Base-by-base conservation (phyloP, 2,888 invertebrate genomes). In the Scaptodrosophila latifasciaeformis region DNA sequence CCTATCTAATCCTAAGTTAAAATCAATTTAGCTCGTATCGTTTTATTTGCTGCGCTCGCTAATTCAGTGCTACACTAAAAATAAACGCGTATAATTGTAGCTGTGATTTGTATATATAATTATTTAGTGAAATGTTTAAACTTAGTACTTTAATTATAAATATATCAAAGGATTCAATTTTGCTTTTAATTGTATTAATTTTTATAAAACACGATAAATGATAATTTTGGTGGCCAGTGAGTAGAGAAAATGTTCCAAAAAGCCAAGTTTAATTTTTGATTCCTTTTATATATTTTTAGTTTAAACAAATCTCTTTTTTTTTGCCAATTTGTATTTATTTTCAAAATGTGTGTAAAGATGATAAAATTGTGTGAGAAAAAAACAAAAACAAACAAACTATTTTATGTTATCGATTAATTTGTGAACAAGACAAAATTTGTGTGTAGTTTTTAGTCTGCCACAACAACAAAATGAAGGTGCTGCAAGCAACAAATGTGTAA, bases 291-390 rank as follows among this genome's bases (percentile, higher is more conserved):
- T 10, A 12, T 30, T 30, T n/a, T 12, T 30, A 30, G 10, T 30
- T 13, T 15, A 13, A 6, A 34, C 12, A 34, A 13, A 27, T 50
- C 30, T 47, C 19, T 10, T 42, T 24, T 49, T 54, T 69, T 63
- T 61, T 77, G 77, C 72, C 72, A 77, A 74, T 68, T 72, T 66
- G 72, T 72, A 72, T 72, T 77, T 74, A 77, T 74, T 72, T 65
- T 44, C 45, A 31, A 55, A 51, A 46, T 53, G 59, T 53, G 63
- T 56, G 54, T 58, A 46, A 59, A 46, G 21, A 53, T 31, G 42
- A 24, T 61, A 44, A 43, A 29, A 51, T 18, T 10, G 27, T 46
- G 39, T 43, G 21, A 48, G 45, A 47, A 15, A 24, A 6, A 15
- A 44, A 10, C 10, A 7, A 42, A 40, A 29, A 39, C 27, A 5